Evolutionary conservation across 2,113 vertebrate genomes (phyloP).

Genomic region (Thunnus thynnus): DNA sequence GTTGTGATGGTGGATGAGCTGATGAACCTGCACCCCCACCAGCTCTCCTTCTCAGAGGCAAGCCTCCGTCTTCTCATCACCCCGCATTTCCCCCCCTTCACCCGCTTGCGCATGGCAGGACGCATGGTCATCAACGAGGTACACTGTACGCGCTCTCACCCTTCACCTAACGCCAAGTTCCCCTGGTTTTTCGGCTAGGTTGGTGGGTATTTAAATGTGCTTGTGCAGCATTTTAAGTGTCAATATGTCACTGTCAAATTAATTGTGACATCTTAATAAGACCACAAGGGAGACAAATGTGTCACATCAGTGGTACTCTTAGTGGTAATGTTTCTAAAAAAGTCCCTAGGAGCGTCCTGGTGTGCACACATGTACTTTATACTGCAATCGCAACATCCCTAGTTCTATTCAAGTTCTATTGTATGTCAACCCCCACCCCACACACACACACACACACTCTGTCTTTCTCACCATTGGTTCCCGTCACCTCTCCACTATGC

Average conservation of each 20-base stretch:
- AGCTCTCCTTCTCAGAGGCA: slow-evolving; percentile 87
- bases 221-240: slow-evolving; percentile 13
- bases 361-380: too few species aligned
- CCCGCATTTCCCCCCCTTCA: slow-evolving; percentile 75
- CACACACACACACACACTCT: too few species aligned
- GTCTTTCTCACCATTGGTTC: too few species aligned
- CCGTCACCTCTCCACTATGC: too few species aligned
- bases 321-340: too few species aligned
- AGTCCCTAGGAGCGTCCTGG: too few species aligned
- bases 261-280: not conserved
- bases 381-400: too few species aligned
- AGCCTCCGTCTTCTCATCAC: slow-evolving; percentile 84
- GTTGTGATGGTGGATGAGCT: slow-evolving; percentile 86
- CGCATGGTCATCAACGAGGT: slow-evolving; percentile 83
- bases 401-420: too few species aligned
- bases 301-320: not conserved
- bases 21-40: slow-evolving; percentile 78
- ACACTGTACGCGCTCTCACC: slow-evolving; percentile 49
- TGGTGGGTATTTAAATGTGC: slow-evolving; percentile 34
- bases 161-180: slow-evolving; percentile 24
- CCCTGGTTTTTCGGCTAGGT: not conserved
- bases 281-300: not conserved
- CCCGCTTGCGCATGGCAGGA: slow-evolving; percentile 78
- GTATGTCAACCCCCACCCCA: too few species aligned
- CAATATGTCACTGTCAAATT: not conserved